These are phyloP conservation scores for Synergus umbraculus DNA, from an alignment of 2,888 invertebrate genomes.

Conservation along the genomic window DNA sequence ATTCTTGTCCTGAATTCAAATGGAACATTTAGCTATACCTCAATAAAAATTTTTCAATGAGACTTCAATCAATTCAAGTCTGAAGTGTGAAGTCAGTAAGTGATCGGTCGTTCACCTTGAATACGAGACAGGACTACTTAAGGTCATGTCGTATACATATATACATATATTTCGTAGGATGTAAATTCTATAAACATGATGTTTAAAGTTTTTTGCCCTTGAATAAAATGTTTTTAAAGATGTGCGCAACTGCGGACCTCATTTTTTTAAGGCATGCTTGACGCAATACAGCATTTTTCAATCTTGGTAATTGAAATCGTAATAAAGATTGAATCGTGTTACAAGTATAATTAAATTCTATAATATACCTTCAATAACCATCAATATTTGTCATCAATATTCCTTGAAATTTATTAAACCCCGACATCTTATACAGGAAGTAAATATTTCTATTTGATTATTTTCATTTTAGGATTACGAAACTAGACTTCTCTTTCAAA, in stretches of 20 bases:
- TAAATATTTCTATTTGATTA: neutral
- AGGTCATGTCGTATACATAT: conserved; percentile 22
- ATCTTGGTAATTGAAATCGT: neutral
- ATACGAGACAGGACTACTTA: conserved; percentile 7
- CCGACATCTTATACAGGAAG: neutral
- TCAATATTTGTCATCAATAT: neutral
- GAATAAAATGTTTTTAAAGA: neutral
- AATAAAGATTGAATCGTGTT: neutral
- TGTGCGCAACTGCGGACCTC: no score
- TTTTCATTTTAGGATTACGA: neutral
- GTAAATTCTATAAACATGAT: neutral
- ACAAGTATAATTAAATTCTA: neutral
- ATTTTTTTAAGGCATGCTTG: neutral
- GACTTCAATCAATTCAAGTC: no score
- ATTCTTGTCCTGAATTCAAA: conserved; percentile 5
- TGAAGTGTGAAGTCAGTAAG: conserved; percentile 25
- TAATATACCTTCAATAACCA: neutral
- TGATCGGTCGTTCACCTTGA: conserved; percentile 35
- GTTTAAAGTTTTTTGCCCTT: neutral
- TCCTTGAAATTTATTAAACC: no score
- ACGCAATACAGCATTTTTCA: neutral
- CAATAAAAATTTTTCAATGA: neutral
- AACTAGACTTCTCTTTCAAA: neutral
- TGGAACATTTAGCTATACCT: conserved; percentile 11
- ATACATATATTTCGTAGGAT: neutral